Conservation (phyloP, 2,797 vertebrate genomes). For the Gymnodraco acuticeps region DNA sequence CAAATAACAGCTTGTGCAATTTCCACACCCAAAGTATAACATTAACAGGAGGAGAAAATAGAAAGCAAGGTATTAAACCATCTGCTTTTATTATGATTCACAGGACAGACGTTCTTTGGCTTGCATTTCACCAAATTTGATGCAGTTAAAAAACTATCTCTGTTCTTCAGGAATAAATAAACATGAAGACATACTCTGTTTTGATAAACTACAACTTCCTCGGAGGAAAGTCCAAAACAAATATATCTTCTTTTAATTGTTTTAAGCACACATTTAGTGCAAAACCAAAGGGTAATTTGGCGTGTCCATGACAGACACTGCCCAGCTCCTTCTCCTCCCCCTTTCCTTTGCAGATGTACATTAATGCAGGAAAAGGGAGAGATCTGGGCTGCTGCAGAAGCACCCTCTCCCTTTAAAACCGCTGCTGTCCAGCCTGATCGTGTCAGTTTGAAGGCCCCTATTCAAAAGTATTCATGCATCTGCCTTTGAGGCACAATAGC, state of each 20-base stretch:
- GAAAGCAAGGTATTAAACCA: conserved; percentile 31
- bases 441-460: conserved; percentile 96
- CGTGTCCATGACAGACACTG: conserved; percentile 57
- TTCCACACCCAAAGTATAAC: conserved; percentile 38
- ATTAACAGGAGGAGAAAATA: conserved; percentile 10
- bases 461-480: conserved; percentile 99
- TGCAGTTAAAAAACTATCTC: conserved; percentile 4
- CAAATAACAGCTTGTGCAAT: conserved; percentile 38
- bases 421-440: conserved; percentile 97
- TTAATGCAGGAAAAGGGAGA: conserved; percentile 90
- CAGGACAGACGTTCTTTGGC: conserved; percentile 9
- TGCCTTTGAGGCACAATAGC: conserved; percentile 94
- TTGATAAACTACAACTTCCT: neutral
- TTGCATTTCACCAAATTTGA: conserved; percentile 14
- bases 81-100: conserved; percentile 38
- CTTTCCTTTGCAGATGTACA: conserved; percentile 86
- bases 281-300: conserved; percentile 38
- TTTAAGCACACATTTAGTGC: conserved; percentile 33
- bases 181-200: neutral
- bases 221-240: neutral
- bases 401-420: conserved; percentile 88
- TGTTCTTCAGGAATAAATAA: conserved; percentile 23
- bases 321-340: conserved; percentile 43
- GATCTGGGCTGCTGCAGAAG: conserved; percentile 83
- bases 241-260: conserved; percentile 22